Evolutionary conservation across 2,797 vertebrate species (phyloP), one percentile per base, ranked within the genome.

Genomic region (Microctenopoma lineatum): DNA sequence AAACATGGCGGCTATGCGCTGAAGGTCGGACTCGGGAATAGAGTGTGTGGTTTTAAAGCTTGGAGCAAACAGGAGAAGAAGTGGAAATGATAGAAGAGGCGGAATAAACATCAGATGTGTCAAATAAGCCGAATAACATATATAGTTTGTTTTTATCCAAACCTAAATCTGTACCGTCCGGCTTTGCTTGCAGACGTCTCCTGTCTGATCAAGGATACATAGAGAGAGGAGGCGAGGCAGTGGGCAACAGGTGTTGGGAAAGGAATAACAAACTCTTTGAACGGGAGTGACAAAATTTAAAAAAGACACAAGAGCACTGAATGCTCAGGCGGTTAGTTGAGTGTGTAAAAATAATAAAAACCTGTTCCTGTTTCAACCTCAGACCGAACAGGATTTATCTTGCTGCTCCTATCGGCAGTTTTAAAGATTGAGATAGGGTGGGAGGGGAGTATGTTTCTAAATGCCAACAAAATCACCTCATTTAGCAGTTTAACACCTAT

Each of bases 241-340:
- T 21, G 59, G 73, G 66, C 58, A 79, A 64, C 68, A 73, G 48
- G 62, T 80, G 76, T 68, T 77, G 29, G 63, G 57, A 53, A 55
- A 59, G 61, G 29, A 75, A 81, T 59, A 74, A 65, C 42, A 68
- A 69, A 64, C 52, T 61, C 46, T 73, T 67, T 71, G 63, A 68
- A 48, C 42, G 38, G 53, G 45, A 50, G 52, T 5, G 11, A 36
- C 36, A 73, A 21, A 46, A 70, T 16, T 61, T 25, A 72, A 41
- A 64, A 60, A 56, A 71, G 34, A 16, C 29, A n/a, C 21, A 58
- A 38, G 21, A 73, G 64, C 56, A 59, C 21, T 58, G 12, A n/a
- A 39, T 15, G 25, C 26, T 46, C 36, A 38, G 12, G 18, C 15
- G 36, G 45, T 66, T 18, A 32, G 38, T 47, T 57, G 14, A 46